Evolutionary conservation across 2,797 vertebrate genomes (phyloP).

Genomic region (Amblyopsis hoosieri): DNA sequence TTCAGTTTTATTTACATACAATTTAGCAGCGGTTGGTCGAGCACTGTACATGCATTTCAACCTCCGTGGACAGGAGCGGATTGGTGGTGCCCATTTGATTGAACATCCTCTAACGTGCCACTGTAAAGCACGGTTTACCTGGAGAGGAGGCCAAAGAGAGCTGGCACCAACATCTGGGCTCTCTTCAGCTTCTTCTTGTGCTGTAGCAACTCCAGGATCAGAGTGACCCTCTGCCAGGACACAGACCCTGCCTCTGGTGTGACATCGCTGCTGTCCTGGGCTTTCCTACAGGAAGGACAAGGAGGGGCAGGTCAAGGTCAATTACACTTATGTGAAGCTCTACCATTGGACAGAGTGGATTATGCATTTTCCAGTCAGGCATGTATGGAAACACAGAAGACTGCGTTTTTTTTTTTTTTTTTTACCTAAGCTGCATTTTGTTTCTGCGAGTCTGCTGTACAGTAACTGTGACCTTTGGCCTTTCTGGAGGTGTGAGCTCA

Average conservation of each 20-base stretch:
- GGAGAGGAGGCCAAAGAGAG: slow-evolving; percentile 87
- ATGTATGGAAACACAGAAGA: too few relatives aligned
- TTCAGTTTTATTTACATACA: too few relatives aligned
- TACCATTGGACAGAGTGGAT: too few relatives aligned
- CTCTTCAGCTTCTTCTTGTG: slow-evolving; percentile 94
- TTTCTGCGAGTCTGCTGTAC: slow-evolving; percentile 89
- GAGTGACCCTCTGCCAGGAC: slow-evolving; percentile 86
- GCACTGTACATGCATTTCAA: too few relatives aligned
- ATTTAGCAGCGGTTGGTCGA: too few relatives aligned
- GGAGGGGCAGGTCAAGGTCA: too few relatives aligned
- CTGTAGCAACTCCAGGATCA: slow-evolving; percentile 93
- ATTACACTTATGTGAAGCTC: too few relatives aligned
- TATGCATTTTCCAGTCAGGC: too few relatives aligned
- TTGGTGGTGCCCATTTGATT: too few relatives aligned
- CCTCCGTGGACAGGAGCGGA: too few relatives aligned
- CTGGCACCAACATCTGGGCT: slow-evolving; percentile 83
- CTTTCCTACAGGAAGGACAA: slow-evolving; percentile 72
- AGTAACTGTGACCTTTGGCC: slow-evolving; percentile 72
- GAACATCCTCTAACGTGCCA: too few relatives aligned
- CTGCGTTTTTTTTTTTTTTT: neutral
- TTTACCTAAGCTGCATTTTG: slow-evolving; percentile 79
- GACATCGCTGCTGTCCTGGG: slow-evolving; percentile 53
- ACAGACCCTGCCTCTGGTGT: slow-evolving; percentile 64
- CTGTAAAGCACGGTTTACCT: slow-evolving; percentile 71
- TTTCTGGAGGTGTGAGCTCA: slow-evolving; percentile 85